Base-by-base conservation (phyloP, 2,797 vertebrate genomes). In the Gastrophryne carolinensis region DNA sequence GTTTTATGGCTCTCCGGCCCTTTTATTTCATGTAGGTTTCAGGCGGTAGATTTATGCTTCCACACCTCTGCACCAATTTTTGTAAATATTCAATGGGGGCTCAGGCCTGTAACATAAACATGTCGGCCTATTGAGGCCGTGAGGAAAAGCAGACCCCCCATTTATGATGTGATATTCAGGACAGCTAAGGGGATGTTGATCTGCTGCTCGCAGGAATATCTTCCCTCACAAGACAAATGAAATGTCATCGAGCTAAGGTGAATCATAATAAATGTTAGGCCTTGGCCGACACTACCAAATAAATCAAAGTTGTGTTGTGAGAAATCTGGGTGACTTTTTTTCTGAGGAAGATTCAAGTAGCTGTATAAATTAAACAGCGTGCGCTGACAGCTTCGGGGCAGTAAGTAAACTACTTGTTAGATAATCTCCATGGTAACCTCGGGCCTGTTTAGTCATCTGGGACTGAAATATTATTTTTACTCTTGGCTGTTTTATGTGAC, bases 351-450 rank as follows among this genome's bases (percentile, higher is more conserved):
- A 85, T 88, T 88, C 87, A 89, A 91, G 85, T 85, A 80, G 82
- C 85, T 90, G 92, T 92, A 92, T 94, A 95, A 96, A 98, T 95
- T 94, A 94, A 94, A 90, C 90, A 90, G 85, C 84, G 85, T 39
- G 83, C 64, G 89, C 87, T 91, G 92, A 93, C 92, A 93, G 93
- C 86, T 90, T 91, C 80, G 83, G 85, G 86, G 88, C 78, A 80
- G 90, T 89, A 89, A 88, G 87, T 90, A 90, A 91, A 90, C 86
- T 82, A 83, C 87, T 88, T 84, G 81, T 85, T 80, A 96, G 94
- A 97, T 96, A 93, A 95, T 96, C 91, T 83, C 94, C 91, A 95
- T 95, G 89, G 95, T 89, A 92, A 96, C 94, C 82, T 83, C 84
- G 1, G 87, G 93, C 92, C 92, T 91, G 89, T 91, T 90, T 90